phyloP scores from a whole-genome alignment of 2,113 vertebrate genomes.

The Psittacus erithacus region DNA sequence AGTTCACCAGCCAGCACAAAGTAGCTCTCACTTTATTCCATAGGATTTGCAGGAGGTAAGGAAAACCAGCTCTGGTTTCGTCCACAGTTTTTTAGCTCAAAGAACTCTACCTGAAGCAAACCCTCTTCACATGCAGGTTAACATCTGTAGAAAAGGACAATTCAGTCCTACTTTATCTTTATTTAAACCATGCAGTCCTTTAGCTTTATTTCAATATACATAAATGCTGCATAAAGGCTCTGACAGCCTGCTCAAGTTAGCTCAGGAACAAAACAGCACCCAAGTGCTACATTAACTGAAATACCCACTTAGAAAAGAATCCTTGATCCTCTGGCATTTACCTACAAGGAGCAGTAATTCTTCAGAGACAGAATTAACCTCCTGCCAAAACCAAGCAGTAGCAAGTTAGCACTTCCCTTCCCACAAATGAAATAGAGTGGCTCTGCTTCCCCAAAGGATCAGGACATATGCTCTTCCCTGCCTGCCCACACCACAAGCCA shows the following conservation, averaged over 20 bases:
- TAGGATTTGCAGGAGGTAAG: not conserved
- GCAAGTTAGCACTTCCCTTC: not conserved
- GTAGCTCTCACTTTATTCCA: not conserved
- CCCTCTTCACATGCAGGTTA: not conserved
- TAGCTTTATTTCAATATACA: not conserved
- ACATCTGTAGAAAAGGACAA: not conserved
- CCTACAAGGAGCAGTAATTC: not conserved
- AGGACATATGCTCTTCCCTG: not conserved
- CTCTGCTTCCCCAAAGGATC: not conserved
- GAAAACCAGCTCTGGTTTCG: not conserved
- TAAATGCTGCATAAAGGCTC: not conserved
- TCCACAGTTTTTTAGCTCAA: not conserved
- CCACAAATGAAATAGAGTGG: accelerated
- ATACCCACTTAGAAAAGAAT: not conserved
- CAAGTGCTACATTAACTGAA: not conserved
- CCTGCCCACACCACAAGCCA: not conserved
- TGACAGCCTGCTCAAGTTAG: not conserved
- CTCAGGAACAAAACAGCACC: not conserved
- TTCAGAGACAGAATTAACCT: not conserved
- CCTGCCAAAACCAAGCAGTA: not conserved
- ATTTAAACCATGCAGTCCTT: not conserved
- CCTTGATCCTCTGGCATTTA: not conserved
- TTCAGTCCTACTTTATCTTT: not conserved
- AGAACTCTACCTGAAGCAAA: not conserved
- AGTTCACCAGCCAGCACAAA: not conserved